Base-by-base conservation (phyloP, 1,140 invertebrate species). In the Papilio machaon region DNA sequence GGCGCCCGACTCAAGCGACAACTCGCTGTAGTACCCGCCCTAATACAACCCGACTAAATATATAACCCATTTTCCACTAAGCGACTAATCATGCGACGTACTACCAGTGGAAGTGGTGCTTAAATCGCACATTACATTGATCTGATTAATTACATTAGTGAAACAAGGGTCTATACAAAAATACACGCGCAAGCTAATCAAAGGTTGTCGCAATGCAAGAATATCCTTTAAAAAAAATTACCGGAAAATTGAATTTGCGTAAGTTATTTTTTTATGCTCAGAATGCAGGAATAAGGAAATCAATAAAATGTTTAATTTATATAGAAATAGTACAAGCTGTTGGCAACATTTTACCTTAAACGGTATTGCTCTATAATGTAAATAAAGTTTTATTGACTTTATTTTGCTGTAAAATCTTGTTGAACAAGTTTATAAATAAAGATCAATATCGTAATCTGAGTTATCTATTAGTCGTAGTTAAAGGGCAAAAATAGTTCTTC, bases 21-120 rank as follows among this genome's bases (percentile, higher is more conserved):
- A 90, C 30, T 96, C 95, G 17, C 95, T 88, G 90, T 97, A 97
- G 93, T 98, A 98, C 1, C 91, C 84, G 82, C 89, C 96, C 95
- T 96, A 93, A 38, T 87, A 2, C 4, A 13, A 13, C 64, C 54
- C 54, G 54, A 58, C 17, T 54, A n/a, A n/a, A 1, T 17, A 17
- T 58, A 52, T 17, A 11, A 64, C 9, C 58, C 64, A 23, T 6
- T 13, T 35, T 5, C 7, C 64, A 67, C 13, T 67, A 35, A 15
- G 3, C 23, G 6, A 30, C 10, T 2, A 23, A 9, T 64, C 6
- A 8, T 17, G 5, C 6, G 5, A 54, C 17, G 15, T 54, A 54
- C n/a, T 54, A 7, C 10, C 49, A 30, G 23, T 30, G 23, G 23
- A 30, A 30, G 23, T 30, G 23, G 23, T 30, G 23, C 23, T 30